These are phyloP conservation scores for Hirundichthys speculiger DNA, from an alignment of 2,113 vertebrate genomes.

Conservation along the genomic window DNA sequence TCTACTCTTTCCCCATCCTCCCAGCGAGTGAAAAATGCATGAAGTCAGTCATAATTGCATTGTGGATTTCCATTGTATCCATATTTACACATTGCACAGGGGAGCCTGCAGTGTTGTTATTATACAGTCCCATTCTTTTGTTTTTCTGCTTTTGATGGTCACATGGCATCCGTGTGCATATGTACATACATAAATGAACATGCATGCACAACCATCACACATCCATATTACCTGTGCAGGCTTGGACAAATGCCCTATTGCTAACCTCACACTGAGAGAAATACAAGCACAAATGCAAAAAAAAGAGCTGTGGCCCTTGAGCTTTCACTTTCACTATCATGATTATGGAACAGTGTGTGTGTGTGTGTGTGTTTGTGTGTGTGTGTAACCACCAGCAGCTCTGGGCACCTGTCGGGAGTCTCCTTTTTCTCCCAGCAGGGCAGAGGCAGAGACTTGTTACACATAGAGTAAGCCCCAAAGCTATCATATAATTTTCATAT, in stretches of 20 bases:
- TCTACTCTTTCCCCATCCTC: slow-evolving; percentile 26
- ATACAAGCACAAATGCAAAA: too few species aligned
- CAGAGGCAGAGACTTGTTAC: background rate
- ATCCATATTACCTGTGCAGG: slow-evolving; percentile 24
- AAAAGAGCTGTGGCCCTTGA: too few species aligned
- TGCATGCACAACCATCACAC: background rate
- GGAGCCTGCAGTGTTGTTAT: slow-evolving; percentile 59
- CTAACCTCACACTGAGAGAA: too few species aligned
- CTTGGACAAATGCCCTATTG: slow-evolving; percentile 20
- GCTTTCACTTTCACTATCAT: slow-evolving; percentile 34
- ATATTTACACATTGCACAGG: slow-evolving; percentile 73
- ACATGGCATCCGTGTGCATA: slow-evolving; percentile 24
- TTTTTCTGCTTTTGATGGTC: slow-evolving; percentile 59
- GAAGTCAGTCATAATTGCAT: slow-evolving; percentile 69
- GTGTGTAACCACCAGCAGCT: slow-evolving; percentile 21
- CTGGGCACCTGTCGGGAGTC: slow-evolving; percentile 4
- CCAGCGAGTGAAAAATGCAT: slow-evolving; percentile 72
- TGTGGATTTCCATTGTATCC: slow-evolving; percentile 73
- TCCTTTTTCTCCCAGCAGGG: slow-evolving; percentile 19
- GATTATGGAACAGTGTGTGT: slow-evolving; percentile 42
- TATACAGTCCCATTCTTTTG: slow-evolving; percentile 51
- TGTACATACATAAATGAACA: slow-evolving; percentile 28
- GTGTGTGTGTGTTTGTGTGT: too few species aligned
- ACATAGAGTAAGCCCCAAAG: background rate
- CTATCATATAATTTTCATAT: background rate